Evolutionary conservation across 2,797 vertebrate genomes (phyloP), one percentile per base, ranked within the genome.

Genomic region (Halcyon badia): DNA sequence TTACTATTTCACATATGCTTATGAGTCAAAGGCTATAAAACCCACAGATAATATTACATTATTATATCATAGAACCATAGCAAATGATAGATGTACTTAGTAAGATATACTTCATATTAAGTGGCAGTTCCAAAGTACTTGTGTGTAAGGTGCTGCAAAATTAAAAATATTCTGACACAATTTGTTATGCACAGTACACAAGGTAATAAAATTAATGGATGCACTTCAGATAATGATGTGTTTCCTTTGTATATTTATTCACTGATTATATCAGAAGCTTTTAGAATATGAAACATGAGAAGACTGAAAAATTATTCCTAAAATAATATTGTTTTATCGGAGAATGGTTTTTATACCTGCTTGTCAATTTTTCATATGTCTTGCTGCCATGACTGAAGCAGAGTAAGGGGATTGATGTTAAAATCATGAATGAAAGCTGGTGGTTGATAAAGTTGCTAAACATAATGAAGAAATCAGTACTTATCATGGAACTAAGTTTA

Each of bases 181-280:
- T 97, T 97, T 97, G 83, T 97, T 98, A 96, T 96, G 90, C 81
- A 72, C 87, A 68, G 54, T 97, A 97, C 85, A 96, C 94, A 98
- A 94, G 95, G 96, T 95, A 98, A 97, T 98, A 98, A 98, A 98
- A 98, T 98, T 95, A 98, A 97, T 97, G 90, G 89, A 97, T 97
- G 68, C 89, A 97, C 96, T 98, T 98, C 96, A 97, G 96, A 93
- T 98, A 98, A 98, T 98, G 94, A 98, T 98, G 95, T 95, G 78
- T 97, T 97, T 98, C 97, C 96, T 98, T 81, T 96, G 86, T 97
- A 57, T 97, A 97, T 97, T 98, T 97, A 97, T 98, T 97, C 95
- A 96, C 64, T 96, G 87, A 96, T 93, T 96, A 94, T 96, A 97
- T 94, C 66, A 97, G 80, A 66, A 94, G 83, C 86, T 97, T 97